Evolutionary conservation across 2,797 vertebrate species (phyloP).

Genomic region (Erithacus rubecula): DNA sequence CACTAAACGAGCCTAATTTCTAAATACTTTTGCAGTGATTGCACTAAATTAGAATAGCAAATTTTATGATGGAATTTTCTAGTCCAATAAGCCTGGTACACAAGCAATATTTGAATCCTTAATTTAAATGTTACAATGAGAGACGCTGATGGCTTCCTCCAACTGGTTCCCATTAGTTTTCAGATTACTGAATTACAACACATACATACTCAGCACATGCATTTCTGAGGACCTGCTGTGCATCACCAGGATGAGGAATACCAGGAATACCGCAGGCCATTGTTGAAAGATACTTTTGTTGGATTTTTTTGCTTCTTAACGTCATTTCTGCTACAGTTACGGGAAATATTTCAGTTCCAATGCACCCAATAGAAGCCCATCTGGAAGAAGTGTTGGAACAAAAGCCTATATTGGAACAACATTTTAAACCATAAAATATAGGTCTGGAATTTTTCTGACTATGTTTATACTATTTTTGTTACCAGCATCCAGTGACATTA

Average conservation of each 20-base stretch:
- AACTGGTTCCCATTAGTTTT: conserved; percentile 46
- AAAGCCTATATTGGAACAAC: not conserved
- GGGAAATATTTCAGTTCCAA: conserved; percentile 8
- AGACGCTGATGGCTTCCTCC: conserved; percentile 25
- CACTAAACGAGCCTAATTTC: not conserved
- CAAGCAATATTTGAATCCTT: not conserved
- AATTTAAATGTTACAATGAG: conserved; percentile 37
- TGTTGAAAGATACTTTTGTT: conserved; percentile 5
- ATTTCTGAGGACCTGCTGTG: conserved; percentile 34
- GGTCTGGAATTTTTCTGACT: not conserved
- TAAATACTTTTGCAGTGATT: not conserved
- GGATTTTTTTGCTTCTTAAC: not conserved
- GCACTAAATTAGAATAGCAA: not conserved
- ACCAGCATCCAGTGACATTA: not conserved
- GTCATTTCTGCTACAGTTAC: conserved; percentile 37
- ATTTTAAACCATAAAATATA: not conserved
- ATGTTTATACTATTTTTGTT: conserved; percentile 1
- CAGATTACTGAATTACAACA: conserved; percentile 48
- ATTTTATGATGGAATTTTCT: conserved; percentile 23
- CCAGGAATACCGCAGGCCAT: conserved; percentile 34
- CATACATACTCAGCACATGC: conserved; percentile 34
- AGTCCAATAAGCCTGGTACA: not conserved
- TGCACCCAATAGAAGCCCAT: not conserved
- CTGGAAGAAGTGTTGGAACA: conserved; percentile 24
- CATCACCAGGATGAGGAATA: not conserved